Percentiles rank a stretch among this genome's conserved stretches.
Evolutionary conservation across 2,113 vertebrate genomes (phyloP).

Genomic region (Tetrax tetrax): DNA sequence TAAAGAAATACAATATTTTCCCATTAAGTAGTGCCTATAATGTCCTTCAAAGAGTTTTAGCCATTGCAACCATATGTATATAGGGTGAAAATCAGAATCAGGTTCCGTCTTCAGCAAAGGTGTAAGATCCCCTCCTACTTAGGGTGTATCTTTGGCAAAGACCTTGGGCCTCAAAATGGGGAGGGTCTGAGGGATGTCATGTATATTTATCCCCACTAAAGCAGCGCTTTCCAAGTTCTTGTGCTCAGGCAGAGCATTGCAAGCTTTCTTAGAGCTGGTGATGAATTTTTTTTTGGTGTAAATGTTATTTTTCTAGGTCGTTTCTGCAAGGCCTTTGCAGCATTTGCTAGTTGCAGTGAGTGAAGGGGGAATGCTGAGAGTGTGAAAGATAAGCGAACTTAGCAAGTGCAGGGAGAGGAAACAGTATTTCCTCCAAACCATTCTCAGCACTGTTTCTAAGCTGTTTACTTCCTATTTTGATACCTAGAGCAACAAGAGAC

Average conservation of each 20-base stretch:
- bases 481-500: constrained; percentile 77
- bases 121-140: not conserved
- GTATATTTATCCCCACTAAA: not conserved
- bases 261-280: not conserved
- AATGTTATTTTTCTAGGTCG: not conserved
- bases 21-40: not conserved
- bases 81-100: not conserved
- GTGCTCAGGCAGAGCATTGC: not conserved
- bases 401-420: constrained; percentile 76
- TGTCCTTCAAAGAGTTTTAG: not conserved
- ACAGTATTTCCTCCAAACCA: constrained; percentile 70
- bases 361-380: constrained; percentile 45
- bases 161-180: not conserved
- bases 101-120: not conserved
- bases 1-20: not conserved
- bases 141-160: not conserved
- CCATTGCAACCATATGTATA: rapidly evolving
- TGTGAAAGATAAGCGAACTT: constrained; percentile 61
- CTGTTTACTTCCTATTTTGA: constrained; percentile 84
- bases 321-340: not conserved
- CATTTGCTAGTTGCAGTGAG: not conserved
- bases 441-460: constrained; percentile 81
- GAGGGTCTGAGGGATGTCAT: not conserved
- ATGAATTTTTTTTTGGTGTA: not conserved
- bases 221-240: not conserved